Evolutionary conservation across 2,888 invertebrate genomes (phyloP).

Genomic region (Drymonia ruficornis): DNA sequence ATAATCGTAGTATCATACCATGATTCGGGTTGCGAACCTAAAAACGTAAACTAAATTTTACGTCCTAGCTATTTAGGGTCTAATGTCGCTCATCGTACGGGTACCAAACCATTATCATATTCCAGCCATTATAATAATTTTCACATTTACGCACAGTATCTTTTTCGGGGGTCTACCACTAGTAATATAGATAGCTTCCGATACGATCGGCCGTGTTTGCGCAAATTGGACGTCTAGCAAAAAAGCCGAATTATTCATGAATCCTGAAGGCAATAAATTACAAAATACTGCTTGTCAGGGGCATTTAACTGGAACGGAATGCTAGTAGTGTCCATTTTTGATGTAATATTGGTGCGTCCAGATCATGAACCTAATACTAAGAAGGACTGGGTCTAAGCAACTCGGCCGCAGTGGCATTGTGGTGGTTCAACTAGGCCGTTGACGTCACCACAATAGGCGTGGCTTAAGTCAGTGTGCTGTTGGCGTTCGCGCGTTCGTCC

Average conservation of each 20-base stretch:
- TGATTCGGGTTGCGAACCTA: too few species aligned
- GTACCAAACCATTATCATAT: slow-evolving; percentile 31
- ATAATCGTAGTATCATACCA: too few species aligned
- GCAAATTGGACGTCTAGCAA: slow-evolving; percentile 28
- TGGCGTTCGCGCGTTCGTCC: too few species aligned
- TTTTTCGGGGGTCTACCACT: slow-evolving; percentile 17
- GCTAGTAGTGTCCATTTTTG: background rate
- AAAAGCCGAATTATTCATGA: slow-evolving; percentile 34
- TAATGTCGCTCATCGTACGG: slow-evolving; percentile 30
- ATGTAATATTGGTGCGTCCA: background rate
- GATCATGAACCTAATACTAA: too few species aligned
- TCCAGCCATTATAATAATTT: slow-evolving; percentile 54
- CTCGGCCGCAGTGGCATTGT: too few species aligned
- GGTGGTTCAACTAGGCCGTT: too few species aligned
- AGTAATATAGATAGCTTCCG: slow-evolving; percentile 27
- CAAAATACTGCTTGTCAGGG: slow-evolving; percentile 14
- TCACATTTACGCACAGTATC: slow-evolving; percentile 42
- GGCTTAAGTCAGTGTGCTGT: too few species aligned
- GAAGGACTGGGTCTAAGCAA: too few species aligned
- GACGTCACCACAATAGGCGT: too few species aligned
- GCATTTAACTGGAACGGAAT: slow-evolving; percentile 5
- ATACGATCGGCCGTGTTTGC: slow-evolving; percentile 20
- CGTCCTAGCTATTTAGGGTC: slow-evolving; percentile 14
- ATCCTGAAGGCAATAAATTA: slow-evolving; percentile 17
- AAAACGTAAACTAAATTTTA: slow-evolving; percentile 24